Evolutionary conservation across 2,888 invertebrate species (phyloP).

Genomic region (Herminia tarsipennalis): DNA sequence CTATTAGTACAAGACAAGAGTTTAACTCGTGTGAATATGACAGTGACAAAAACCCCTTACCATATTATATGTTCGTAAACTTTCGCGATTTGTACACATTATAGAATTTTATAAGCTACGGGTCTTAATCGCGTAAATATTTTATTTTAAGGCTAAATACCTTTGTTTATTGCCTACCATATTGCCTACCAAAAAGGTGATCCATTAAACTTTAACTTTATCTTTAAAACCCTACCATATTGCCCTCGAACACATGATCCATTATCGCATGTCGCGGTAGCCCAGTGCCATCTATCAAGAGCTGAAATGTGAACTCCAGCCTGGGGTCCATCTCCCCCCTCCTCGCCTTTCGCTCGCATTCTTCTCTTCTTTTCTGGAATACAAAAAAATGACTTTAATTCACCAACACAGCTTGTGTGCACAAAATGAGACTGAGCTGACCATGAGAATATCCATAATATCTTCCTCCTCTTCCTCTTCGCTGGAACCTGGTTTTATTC

Average conservation of each 20-base stretch:
- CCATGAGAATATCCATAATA: slow-evolving; percentile 80
- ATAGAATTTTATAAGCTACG: no score
- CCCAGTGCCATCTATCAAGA: slow-evolving; percentile 93
- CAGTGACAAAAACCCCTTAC: no score
- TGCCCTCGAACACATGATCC: slow-evolving; percentile 96
- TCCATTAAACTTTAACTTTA: no score
- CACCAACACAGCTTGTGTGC: neutral
- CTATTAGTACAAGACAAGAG: no score
- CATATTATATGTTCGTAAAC: no score
- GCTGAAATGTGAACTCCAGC: slow-evolving; percentile 95
- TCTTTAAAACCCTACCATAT: slow-evolving; percentile 87
- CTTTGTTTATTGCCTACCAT: no score
- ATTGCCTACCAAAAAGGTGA: no score
- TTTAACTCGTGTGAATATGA: no score
- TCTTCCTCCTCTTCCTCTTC: slow-evolving; percentile 87
- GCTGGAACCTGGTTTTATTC: slow-evolving; percentile 82
- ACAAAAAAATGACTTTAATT: neutral
- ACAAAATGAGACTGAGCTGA: slow-evolving; percentile 39
- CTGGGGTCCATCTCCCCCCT: slow-evolving; percentile 97
- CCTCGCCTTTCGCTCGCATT: slow-evolving; percentile 96
- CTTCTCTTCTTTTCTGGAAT: slow-evolving; percentile 89
- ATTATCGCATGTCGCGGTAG: slow-evolving; percentile 93
- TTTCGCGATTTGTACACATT: no score
- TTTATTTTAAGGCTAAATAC: no score
- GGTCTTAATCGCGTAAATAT: no score